phyloP scores from a whole-genome alignment of 1,140 invertebrate species.

The Periplaneta americana region DNA sequence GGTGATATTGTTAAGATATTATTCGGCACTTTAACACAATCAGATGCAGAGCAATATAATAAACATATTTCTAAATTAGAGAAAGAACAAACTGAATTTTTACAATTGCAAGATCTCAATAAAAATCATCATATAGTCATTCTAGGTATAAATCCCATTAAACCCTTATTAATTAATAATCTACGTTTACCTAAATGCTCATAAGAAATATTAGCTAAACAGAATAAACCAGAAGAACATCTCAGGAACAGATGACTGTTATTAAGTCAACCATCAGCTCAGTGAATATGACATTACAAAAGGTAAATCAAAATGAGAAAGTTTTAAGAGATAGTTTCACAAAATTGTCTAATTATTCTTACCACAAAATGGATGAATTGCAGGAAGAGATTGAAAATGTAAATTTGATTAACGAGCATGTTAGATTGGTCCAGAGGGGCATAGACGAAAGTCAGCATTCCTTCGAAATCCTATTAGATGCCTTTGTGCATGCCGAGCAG shows the following conservation, averaged over 20 bases:
- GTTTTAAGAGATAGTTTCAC: neutral
- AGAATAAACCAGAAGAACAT: no score
- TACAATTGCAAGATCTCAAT: no score
- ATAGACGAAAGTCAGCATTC: constrained; percentile 3
- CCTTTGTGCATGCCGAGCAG: constrained; percentile 4
- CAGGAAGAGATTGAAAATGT: neutral
- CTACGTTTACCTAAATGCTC: no score
- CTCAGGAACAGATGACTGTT: neutral
- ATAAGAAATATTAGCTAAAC: no score
- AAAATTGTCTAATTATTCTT: neutral
- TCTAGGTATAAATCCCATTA: no score
- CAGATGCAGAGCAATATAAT: no score
- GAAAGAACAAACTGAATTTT: no score
- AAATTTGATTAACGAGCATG: neutral
- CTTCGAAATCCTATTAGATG: neutral
- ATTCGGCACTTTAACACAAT: no score
- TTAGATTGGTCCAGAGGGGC: neutral
- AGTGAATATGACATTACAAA: neutral
- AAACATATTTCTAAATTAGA: no score
- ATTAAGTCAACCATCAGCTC: neutral
- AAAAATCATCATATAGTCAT: no score
- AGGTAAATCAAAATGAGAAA: neutral
- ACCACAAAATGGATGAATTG: neutral
- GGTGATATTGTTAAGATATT: no score
- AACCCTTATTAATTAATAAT: no score